Conservation (phyloP, 2,113 vertebrate genomes). For the Terrapene triunguis region DNA sequence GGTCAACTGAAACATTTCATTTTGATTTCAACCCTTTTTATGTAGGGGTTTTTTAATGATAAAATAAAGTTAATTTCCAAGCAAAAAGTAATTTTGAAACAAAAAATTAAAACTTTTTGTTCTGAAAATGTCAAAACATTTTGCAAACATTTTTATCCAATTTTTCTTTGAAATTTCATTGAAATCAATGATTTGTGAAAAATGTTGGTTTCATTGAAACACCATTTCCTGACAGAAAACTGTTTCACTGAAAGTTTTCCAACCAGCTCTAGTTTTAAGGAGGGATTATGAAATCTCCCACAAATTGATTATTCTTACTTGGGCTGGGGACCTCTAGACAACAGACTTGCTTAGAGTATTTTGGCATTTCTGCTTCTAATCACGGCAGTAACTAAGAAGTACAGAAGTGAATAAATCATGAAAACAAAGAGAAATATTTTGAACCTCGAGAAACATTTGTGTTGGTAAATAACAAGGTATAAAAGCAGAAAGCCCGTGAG, state of each 20-base stretch:
- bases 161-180: not conserved
- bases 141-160: not conserved
- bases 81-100: not conserved
- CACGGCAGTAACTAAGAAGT: fast-evolving
- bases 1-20: not conserved
- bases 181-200: not conserved
- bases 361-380: not conserved
- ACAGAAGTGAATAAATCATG: fast-evolving
- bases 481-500: not conserved
- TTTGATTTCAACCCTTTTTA: not conserved
- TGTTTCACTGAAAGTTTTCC: not conserved
- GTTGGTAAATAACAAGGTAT: not conserved
- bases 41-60: not conserved
- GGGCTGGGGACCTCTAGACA: fast-evolving
- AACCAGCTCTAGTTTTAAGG: not conserved
- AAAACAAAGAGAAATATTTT: not conserved
- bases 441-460: not conserved
- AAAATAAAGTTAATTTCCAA: not conserved
- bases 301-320: not conserved
- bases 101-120: not conserved
- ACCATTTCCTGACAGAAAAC: not conserved
- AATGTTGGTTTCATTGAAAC: not conserved
- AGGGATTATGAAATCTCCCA: not conserved
- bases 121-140: not conserved
- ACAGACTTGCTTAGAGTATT: not conserved